A percentile compares a stretch with the other conserved stretches of the same genome.
Evolutionary conservation across 2,113 vertebrate genomes (phyloP).

Genomic region (Caranx ignobilis): DNA sequence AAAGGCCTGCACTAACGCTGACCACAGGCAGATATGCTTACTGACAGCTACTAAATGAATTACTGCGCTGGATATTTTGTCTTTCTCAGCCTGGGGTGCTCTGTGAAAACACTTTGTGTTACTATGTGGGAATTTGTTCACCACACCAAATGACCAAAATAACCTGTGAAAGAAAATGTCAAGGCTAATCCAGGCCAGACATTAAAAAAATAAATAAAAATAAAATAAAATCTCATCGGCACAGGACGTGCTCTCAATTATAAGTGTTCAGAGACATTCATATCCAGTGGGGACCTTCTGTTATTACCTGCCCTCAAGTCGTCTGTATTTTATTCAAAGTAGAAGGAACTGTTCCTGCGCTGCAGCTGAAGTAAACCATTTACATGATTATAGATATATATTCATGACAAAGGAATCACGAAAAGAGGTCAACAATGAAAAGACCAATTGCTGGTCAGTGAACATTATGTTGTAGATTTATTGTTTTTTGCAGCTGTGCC

Average conservation of each 20-base stretch:
- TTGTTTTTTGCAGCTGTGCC: conserved; percentile 27
- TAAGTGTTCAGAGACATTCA: conserved; percentile 17
- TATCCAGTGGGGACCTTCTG: conserved; percentile 12
- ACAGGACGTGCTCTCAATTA: not conserved
- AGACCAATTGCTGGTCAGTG: conserved; percentile 2
- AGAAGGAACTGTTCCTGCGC: conserved; percentile 11
- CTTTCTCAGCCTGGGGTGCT: conserved; percentile 1
- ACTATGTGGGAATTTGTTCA: conserved; percentile 2
- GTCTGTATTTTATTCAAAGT: conserved; percentile 46
- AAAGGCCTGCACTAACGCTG: not conserved
- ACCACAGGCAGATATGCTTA: not conserved
- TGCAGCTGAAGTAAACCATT: conserved; percentile 38
- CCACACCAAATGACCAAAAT: conserved; percentile 4
- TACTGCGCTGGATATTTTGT: not conserved
- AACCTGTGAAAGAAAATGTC: not conserved
- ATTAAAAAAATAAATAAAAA: conserved; percentile 4
- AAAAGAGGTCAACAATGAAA: conserved; percentile 14
- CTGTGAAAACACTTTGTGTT: not conserved
- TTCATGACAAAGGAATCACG: conserved; percentile 37
- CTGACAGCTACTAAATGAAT: conserved; percentile 20
- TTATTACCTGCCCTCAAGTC: conserved; percentile 20
- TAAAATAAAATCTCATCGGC: conserved; percentile 1
- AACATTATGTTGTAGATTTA: not conserved
- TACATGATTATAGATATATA: conserved; percentile 46
- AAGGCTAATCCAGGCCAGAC: not conserved